Percentiles rank a stretch among this genome's conserved stretches.
Evolutionary conservation across 1,140 invertebrate species (phyloP).

Genomic region (Coptotermes formosanus): DNA sequence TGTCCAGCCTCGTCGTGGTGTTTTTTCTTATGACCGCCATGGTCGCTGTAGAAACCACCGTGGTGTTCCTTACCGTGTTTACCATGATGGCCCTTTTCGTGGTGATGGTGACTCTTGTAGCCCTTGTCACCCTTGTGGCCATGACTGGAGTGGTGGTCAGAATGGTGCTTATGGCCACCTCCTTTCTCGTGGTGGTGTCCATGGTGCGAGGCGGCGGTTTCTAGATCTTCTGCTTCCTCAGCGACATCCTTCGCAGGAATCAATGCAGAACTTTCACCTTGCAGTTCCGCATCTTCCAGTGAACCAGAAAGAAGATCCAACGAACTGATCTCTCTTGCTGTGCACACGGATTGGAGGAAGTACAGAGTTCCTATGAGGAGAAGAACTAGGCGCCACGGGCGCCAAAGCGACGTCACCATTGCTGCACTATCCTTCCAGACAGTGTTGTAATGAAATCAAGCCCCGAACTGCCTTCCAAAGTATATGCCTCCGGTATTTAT

Average conservation of each 20-base stretch:
- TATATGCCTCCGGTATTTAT: background rate
- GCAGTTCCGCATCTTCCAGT: conserved; percentile 17
- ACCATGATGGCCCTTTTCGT: conserved; percentile 67
- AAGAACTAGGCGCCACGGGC: conserved; percentile 19
- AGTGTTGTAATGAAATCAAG: background rate
- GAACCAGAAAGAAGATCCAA: background rate
- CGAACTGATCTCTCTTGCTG: background rate
- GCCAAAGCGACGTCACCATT: conserved; percentile 19
- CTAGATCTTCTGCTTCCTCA: conserved; percentile 17
- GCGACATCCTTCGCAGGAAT: background rate
- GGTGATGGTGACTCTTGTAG: conserved; percentile 64
- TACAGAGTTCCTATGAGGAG: background rate
- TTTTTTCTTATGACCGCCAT: conserved; percentile 63
- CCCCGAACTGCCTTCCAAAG: background rate
- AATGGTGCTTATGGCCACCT: conserved; percentile 62
- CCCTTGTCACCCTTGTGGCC: conserved; percentile 67
- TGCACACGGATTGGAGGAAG: background rate
- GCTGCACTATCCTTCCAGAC: too few relatives aligned
- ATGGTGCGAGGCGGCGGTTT: conserved; percentile 33
- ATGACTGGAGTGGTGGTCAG: conserved; percentile 60
- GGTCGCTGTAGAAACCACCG: conserved; percentile 59
- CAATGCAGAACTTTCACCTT: background rate
- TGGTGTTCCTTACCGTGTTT: conserved; percentile 70
- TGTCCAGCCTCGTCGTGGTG: conserved; percentile 57
- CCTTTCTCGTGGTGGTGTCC: conserved; percentile 49